phyloP scores from a whole-genome alignment of 2,797 vertebrate species.

The Chaenodraco wilsoni region DNA sequence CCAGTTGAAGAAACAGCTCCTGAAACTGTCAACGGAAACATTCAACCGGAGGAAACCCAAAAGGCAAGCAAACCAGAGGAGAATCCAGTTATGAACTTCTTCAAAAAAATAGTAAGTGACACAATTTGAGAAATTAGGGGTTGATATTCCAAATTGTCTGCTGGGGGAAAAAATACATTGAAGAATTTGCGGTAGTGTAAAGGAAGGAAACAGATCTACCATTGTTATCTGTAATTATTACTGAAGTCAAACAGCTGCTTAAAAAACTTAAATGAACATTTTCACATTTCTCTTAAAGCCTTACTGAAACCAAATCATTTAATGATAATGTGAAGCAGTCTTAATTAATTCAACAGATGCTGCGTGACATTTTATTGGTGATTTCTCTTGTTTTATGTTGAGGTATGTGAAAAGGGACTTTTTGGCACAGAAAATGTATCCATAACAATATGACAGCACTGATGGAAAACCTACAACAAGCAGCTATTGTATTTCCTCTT shows the following conservation, averaged over 20 bases:
- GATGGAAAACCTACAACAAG: constrained; percentile 64
- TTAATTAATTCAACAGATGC: constrained; percentile 1
- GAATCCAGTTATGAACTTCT: constrained; percentile 97
- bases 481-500: constrained; percentile 76
- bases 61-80: constrained; percentile 76
- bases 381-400: neutral
- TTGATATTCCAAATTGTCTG: constrained; percentile 2
- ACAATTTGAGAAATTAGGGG: neutral
- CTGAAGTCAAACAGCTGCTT: constrained; percentile 1
- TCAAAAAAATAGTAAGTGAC: constrained; percentile 93
- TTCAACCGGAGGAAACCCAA: constrained; percentile 56
- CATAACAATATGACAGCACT: constrained; percentile 41
- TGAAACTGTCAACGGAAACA: constrained; percentile 48
- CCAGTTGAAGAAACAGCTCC: constrained; percentile 57
- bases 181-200: neutral
- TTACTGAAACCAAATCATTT: neutral
- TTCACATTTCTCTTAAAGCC: neutral
- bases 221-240: constrained; percentile 7
- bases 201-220: constrained; percentile 10
- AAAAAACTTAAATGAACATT: neutral
- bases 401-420: neutral
- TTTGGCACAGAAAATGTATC: constrained; percentile 21
- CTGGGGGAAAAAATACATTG: neutral
- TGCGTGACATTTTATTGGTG: neutral
- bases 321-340: neutral